Evolutionary conservation across 2,888 invertebrate species (phyloP), one percentile per base, ranked within the genome.

Genomic region (Eupeodes luniger): DNA sequence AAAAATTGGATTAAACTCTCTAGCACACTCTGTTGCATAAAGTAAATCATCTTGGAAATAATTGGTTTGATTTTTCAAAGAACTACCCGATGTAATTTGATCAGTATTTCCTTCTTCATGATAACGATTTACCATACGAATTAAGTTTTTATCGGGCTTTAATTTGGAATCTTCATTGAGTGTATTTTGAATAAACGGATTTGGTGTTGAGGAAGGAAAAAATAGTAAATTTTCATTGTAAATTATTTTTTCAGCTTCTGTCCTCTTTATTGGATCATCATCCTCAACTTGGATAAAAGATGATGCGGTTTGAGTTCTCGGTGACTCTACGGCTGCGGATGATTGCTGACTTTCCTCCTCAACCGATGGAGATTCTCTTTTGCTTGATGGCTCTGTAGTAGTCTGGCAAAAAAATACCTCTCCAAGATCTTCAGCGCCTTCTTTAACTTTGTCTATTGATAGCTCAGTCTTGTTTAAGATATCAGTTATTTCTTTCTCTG

Each of bases 201-300:
- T 90, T 9, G 91, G 67, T 7, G 80, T 80, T 2, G 86, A 61
- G 4, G 89, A 89, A 5, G 93, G 92, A 7, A 66, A 78, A 79
- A 90, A 93, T 0, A 92, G 57, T 2, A 90, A 53, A 44, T 89
- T 85, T 49, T 92, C 90, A 47, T 90, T 85, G 53, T 86, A 90
- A 66, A 90, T 44, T 0, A 83, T 79, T 66, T 90, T 90, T 1
- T 47, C 75, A 9, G 84, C 57, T 49, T 89, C 47, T 10, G 89
- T 74, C 14, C 82, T 62, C 70, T 89, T 89, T 1, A 91, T 85
- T 0, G 91, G 62, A 1, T 90, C 90, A 5, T 90, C 82, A 9
- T 91, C 87, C 16, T 93, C 93, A n/a, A 93, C 91, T 89, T 92
- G 91, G 64, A 94, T 90, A 57, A 92, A 93, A 0, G 92, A 92